Percentiles rank a stretch among this genome's conserved stretches.
Conservation (phyloP, 1,140 invertebrate genomes). For the Vollenhovia emeryi region DNA sequence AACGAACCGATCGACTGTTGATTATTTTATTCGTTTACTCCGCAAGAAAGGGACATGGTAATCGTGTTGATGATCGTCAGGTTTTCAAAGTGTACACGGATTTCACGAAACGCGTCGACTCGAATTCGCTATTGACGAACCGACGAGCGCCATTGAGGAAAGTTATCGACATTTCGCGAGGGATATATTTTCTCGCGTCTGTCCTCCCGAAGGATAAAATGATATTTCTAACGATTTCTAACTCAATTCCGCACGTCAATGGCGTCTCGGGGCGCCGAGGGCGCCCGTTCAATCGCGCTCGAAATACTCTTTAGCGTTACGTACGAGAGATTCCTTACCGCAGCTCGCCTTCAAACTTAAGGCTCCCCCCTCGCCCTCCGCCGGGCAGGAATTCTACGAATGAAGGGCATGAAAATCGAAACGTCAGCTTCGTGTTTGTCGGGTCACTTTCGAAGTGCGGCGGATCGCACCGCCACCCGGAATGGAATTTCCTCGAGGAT, state of each 20-base stretch:
- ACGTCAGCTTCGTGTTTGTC: constrained; percentile 46
- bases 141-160: background rate
- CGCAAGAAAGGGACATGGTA: background rate
- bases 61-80: background rate
- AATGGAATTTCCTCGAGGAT: constrained; percentile 50
- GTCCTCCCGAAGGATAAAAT: background rate
- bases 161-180: background rate
- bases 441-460: constrained; percentile 39
- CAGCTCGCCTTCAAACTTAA: background rate
- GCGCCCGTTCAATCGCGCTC: constrained; percentile 26
- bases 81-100: background rate
- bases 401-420: constrained; percentile 48
- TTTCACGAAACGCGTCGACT: background rate
- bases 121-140: background rate
- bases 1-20: background rate
- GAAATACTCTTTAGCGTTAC: constrained; percentile 40
- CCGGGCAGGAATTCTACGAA: constrained; percentile 47
- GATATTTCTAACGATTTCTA: constrained; percentile 58
- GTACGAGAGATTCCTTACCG: background rate
- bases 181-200: background rate
- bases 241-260: constrained; percentile 41
- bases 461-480: background rate
- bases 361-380: background rate
- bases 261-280: background rate
- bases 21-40: background rate